Conservation (phyloP, 1,140 invertebrate genomes). For the Panagrolaimus sp. region DNA sequence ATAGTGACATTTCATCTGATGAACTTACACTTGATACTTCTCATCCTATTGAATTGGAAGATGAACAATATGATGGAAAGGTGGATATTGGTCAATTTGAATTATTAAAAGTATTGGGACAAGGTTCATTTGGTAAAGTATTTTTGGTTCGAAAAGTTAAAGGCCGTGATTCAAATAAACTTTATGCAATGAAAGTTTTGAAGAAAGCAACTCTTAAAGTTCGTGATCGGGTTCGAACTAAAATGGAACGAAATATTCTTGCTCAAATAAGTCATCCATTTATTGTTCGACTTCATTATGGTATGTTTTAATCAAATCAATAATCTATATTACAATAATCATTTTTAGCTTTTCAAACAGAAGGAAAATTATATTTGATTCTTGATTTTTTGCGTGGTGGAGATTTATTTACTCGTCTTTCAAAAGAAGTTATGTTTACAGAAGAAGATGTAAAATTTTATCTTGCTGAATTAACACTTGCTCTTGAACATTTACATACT, state of each 20-base stretch:
- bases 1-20: too few species aligned
- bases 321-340: slow-evolving; percentile 16
- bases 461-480: slow-evolving; percentile 89
- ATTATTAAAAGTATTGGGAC: slow-evolving; percentile 90
- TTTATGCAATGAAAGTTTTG: slow-evolving; percentile 99
- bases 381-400: slow-evolving; percentile 93
- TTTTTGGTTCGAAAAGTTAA: slow-evolving; percentile 91
- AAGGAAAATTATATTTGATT: slow-evolving; percentile 96
- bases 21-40: neutral
- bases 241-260: slow-evolving; percentile 95
- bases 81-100: slow-evolving; percentile 90
- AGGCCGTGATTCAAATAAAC: slow-evolving; percentile 80
- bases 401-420: slow-evolving; percentile 90
- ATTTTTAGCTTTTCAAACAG: slow-evolving; percentile 84
- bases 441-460: slow-evolving; percentile 99
- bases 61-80: slow-evolving; percentile 70
- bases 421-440: slow-evolving; percentile 96
- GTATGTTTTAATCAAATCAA: slow-evolving; percentile 52
- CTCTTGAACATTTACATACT: slow-evolving; percentile 88
- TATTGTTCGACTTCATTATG: slow-evolving; percentile 92
- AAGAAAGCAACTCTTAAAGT: slow-evolving; percentile 98
- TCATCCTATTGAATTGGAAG: neutral
- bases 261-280: slow-evolving; percentile 97
- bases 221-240: slow-evolving; percentile 87
- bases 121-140: slow-evolving; percentile 97